Evolutionary conservation across 2,797 vertebrate species (phyloP), one percentile per base, ranked within the genome.

Genomic region (Propithecus perrieri): DNA sequence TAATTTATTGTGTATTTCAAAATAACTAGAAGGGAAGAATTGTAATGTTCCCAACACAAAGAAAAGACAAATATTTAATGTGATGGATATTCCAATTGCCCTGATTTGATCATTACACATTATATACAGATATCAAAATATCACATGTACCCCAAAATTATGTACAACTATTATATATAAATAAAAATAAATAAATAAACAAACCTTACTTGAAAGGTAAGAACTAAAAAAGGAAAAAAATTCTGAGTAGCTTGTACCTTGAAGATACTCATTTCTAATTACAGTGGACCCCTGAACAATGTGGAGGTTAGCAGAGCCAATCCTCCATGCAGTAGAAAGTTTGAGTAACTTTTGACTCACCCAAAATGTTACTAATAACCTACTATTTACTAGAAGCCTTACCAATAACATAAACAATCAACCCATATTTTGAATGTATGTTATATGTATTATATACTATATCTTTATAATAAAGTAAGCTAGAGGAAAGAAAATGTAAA

Each of bases 221-320:
- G 17, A 48, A n/a, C 30, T 75, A 20, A 75, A 75, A 57, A 50
- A 50, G 48, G 15, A 50, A 22, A 76, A 63, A 80, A 80, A 88
- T 17, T 61, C 18, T 92, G 13, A 78, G n/a, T 74, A 48, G 2
- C 3, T 83, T 59, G 1, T 46, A 65, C 2, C 18, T 59, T 95
- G 17, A 96, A 86, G 17, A 59, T 48, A 90, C 2, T 85, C 14
- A 91, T 67, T 89, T 95, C 43, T 72, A 87, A 81, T 57, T 85
- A 41, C 20, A 72, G 46, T 76, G 48, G 46, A 50, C 18, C 17
- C 30, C 48, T n/a, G 74, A 48, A 30, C 74, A 74, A 76, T 50
- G 46, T 7, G 30, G 10, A 6, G 30, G 1, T 76, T 71, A 26
- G 17, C 30, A 18, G 46, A 2, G 11, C 46, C 17, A 50, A 50